phyloP scores from a whole-genome alignment of 2,888 invertebrate genomes.

The Zelleria hepariella region DNA sequence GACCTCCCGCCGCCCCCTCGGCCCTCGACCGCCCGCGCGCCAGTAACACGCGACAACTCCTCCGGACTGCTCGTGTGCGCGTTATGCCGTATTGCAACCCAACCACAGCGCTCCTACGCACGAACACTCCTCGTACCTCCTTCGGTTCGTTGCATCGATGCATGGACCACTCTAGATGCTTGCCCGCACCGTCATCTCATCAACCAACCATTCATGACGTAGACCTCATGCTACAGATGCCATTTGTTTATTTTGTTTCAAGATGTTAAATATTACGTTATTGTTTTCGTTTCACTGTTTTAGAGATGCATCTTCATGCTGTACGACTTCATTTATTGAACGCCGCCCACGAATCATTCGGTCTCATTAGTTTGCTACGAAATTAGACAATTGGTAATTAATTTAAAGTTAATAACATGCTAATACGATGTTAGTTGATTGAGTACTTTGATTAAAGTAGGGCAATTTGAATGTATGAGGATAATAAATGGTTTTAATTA shows the following conservation, averaged over 20 bases:
- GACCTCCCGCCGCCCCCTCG: slow-evolving; percentile 19
- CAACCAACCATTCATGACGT: slow-evolving; percentile 7
- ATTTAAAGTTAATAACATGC: not conserved
- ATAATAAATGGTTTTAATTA: not conserved
- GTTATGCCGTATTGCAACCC: slow-evolving; percentile 49
- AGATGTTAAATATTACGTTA: not conserved
- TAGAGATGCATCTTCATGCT: not conserved
- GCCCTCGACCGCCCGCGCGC: slow-evolving; percentile 22
- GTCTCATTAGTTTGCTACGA: not conserved
- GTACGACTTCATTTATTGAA: not conserved
- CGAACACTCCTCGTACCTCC: slow-evolving; percentile 53
- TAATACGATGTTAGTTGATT: not conserved
- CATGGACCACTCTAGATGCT: slow-evolving; percentile 69
- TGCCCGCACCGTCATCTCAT: slow-evolving; percentile 16
- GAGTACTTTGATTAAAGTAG: not conserved
- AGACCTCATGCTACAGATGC: slow-evolving; percentile 6
- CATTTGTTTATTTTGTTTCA: slow-evolving; percentile 9
- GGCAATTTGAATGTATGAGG: not conserved
- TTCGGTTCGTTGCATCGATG: slow-evolving; percentile 68
- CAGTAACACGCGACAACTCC: slow-evolving; percentile 57
- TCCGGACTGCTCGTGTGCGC: slow-evolving; percentile 52
- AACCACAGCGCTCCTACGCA: slow-evolving; percentile 57
- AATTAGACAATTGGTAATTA: not conserved
- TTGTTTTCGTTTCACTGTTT: not conserved
- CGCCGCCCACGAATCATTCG: not conserved